A percentile compares a stretch with the other conserved stretches of the same genome.
Evolutionary conservation across 2,797 vertebrate genomes (phyloP).

Genomic region (Chrosomus eos): DNA sequence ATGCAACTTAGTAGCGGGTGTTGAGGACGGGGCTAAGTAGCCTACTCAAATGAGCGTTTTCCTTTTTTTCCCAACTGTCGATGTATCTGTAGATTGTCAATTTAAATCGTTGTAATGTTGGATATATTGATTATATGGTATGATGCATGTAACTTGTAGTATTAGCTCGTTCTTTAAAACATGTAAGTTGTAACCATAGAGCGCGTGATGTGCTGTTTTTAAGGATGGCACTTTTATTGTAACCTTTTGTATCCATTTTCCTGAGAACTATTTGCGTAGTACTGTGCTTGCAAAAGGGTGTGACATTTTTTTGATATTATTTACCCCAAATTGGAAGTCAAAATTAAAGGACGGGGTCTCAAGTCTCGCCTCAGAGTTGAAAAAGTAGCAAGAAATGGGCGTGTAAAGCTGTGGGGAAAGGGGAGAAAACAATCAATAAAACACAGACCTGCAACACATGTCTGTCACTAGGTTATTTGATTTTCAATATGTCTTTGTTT

Average conservation of each 20-base stretch:
- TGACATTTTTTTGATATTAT: neutral
- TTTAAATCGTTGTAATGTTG: neutral
- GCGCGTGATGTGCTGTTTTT: neutral
- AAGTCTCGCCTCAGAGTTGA: too few species aligned
- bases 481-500: too few species aligned
- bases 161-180: neutral
- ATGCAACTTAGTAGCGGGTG: conserved; percentile 10
- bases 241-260: neutral
- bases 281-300: neutral
- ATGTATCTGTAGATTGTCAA: neutral
- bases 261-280: neutral
- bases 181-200: neutral
- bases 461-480: too few species aligned
- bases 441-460: too few species aligned
- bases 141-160: neutral
- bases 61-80: neutral
- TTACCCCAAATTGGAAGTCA: too few species aligned
- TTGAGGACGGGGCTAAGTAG: neutral
- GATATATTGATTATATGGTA: neutral
- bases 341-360: too few species aligned
- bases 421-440: too few species aligned
- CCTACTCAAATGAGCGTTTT: neutral
- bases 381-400: too few species aligned
- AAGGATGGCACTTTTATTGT: neutral
- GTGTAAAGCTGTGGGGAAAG: too few species aligned